Evolutionary conservation across 2,113 vertebrate genomes (phyloP).

Genomic region (Aptenodytes patagonicus): DNA sequence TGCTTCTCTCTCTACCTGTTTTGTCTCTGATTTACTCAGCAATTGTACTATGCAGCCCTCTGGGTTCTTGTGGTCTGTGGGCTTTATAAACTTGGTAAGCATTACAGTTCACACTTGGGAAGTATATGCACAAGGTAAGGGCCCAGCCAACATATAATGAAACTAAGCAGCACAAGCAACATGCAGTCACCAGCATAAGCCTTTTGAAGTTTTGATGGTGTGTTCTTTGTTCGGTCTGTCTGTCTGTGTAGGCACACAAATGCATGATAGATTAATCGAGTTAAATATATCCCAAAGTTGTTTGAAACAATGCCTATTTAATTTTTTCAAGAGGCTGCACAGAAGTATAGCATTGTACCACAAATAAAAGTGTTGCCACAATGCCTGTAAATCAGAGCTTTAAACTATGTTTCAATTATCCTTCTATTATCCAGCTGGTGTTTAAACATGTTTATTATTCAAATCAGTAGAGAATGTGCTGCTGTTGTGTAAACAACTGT

Average conservation of each 20-base stretch:
- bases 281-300: slow-evolving; percentile 72
- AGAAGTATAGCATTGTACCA: slow-evolving; percentile 76
- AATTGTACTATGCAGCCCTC: neutral
- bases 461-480: slow-evolving; percentile 82
- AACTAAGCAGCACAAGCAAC: neutral
- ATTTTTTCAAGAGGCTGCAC: slow-evolving; percentile 63
- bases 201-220: neutral
- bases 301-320: slow-evolving; percentile 75
- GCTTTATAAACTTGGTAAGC: neutral
- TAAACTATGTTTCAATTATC: slow-evolving; percentile 87
- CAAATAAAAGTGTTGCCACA: slow-evolving; percentile 77
- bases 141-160: rapidly evolving
- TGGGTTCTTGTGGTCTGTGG: rapidly evolving
- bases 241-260: slow-evolving; percentile 34
- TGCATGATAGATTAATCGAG: slow-evolving; percentile 64
- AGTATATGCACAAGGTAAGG: neutral
- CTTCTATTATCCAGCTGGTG: slow-evolving; percentile 86
- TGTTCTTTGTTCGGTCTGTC: neutral
- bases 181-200: neutral
- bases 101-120: neutral
- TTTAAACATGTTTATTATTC: slow-evolving; percentile 88
- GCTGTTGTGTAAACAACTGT: slow-evolving; percentile 88
- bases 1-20: neutral
- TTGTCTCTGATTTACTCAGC: neutral
- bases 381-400: slow-evolving; percentile 84